A percentile compares a stretch with the other conserved stretches of the same genome.
Evolutionary conservation across 2,113 vertebrate species (phyloP).

Genomic region (Podarcis muralis): DNA sequence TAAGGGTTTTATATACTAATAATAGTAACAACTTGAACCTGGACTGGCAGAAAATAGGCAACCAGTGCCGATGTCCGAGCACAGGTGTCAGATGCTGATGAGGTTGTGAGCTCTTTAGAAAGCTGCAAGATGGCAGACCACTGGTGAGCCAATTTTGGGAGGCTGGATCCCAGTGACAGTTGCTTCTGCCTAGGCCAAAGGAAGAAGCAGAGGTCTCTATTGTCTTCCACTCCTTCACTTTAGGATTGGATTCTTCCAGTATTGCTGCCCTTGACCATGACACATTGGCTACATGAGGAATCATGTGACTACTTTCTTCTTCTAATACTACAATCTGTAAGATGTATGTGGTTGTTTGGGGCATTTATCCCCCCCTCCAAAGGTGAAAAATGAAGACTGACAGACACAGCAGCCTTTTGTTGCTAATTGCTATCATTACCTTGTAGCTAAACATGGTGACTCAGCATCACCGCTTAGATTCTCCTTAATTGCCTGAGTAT

Average conservation of each 20-base stretch:
- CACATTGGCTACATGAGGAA: not conserved
- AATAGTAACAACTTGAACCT: too few relatives aligned
- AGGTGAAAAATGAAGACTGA: not conserved
- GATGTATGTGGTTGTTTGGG: not conserved
- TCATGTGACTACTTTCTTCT: not conserved
- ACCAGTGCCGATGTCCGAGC: too few relatives aligned
- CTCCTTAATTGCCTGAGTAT: conserved; percentile 9
- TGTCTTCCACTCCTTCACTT: too few relatives aligned
- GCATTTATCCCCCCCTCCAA: not conserved
- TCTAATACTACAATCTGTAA: not conserved
- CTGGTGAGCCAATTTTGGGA: not conserved
- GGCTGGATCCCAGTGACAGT: not conserved
- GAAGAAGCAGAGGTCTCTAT: not conserved
- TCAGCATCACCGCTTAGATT: not conserved
- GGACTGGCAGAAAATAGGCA: too few relatives aligned
- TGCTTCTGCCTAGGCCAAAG: not conserved
- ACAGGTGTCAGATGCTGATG: too few relatives aligned
- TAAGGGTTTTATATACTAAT: too few relatives aligned
- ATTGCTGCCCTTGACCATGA: not conserved
- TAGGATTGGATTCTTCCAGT: not conserved
- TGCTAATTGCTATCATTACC: conserved; percentile 2
- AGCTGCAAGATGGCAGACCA: not conserved
- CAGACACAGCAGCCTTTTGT: not conserved
- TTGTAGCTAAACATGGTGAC: conserved; percentile 14
- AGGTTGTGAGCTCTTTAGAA: too few relatives aligned